Evolutionary conservation across 2,888 invertebrate species (phyloP), one percentile per base, ranked within the genome.

Genomic region (Beris chalybata): DNA sequence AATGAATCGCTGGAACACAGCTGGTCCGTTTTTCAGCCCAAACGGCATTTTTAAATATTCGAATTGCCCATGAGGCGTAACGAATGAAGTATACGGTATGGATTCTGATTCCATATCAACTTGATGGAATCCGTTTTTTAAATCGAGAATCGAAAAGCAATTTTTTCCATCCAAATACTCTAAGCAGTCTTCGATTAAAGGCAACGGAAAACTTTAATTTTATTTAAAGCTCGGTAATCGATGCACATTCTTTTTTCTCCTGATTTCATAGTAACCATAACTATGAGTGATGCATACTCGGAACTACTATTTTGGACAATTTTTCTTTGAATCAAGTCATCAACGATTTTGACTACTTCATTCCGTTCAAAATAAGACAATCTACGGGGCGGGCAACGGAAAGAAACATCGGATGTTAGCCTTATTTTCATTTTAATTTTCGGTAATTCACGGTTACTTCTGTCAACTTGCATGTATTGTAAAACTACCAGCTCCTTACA

Each of bases 1-100:
- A 44, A 71, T 63, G 50, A 69, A 69, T 3, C 69, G 70, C 54
- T 71, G 70, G 61, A 72, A 72, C 7, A 71, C 66, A 63, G 71
- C 67, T 2, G 72, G 68, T 22, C 67, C 70, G 55, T 71, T 71
- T 45, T 64, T 67, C 38, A 69, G 63, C 0, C 69, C 71, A 54
- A 71, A 72, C 9, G 72, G 71, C 71, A 73, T 67, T 56, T 52
- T 61, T 1, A 66, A n/a, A 47, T 63, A 71, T 53, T 69, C 70
- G 59, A 29, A 71, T 50, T 71, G n/a, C n/a, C n/a, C n/a, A 50
- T 67, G 29, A 13, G 71, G 69, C 4, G 71, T 71, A 1, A 72
- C 72, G 56, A 72, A 72, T 5, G 70, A 65, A 4, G 70, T 71
- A 52, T 64, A 72, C 58, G 67, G 64, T 22, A 68, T 68, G 5